These are phyloP conservation scores for Nesoenas mayeri DNA, from an alignment of 2,113 vertebrate genomes.

Conservation along the genomic window DNA sequence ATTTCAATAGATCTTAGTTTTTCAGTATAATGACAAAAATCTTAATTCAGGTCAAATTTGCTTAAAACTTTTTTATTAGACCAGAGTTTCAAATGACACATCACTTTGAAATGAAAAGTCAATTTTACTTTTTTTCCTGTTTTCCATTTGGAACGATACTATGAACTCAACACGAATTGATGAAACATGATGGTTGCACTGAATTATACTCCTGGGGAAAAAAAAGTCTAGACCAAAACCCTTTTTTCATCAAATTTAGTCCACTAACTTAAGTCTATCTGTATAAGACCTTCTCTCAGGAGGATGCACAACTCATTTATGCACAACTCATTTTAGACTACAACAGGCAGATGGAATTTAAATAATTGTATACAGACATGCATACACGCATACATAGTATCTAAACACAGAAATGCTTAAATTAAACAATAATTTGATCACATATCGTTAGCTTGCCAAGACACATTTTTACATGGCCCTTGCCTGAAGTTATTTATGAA, in stretches of 20 bases:
- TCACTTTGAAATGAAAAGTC: neutral
- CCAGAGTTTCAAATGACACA: neutral
- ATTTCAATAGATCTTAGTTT: neutral
- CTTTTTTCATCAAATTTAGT: neutral
- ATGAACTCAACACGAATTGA: neutral
- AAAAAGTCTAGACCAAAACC: neutral
- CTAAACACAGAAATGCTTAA: neutral
- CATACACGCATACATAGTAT: rapidly evolving
- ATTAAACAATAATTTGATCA: neutral
- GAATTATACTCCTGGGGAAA: neutral
- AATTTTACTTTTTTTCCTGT: neutral
- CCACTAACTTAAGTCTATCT: neutral
- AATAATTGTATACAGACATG: neutral
- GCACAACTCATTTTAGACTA: neutral
- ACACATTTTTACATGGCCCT: neutral
- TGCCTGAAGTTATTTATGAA: neutral
- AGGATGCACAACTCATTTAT: neutral
- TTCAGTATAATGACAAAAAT: neutral
- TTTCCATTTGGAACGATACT: neutral
- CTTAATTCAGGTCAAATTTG: neutral
- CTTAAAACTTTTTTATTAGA: neutral
- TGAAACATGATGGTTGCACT: neutral
- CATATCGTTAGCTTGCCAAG: neutral
- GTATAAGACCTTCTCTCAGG: neutral
- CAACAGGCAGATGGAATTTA: neutral